Percentiles rank a stretch among this genome's conserved stretches.
Conservation (phyloP, 2,797 vertebrate genomes). For the Clarias pachynema region DNA sequence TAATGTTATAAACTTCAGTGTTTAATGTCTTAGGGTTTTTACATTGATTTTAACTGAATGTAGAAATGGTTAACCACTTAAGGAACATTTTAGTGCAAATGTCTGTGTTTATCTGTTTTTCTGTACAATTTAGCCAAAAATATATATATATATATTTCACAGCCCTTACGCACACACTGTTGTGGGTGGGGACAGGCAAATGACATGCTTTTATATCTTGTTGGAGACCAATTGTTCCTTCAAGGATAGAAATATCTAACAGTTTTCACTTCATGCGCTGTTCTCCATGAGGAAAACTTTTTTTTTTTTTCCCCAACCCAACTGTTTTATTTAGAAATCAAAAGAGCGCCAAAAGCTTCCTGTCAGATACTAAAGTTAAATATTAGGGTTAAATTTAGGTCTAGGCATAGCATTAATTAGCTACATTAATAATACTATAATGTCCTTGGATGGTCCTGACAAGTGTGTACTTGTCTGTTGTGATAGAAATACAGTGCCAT, state of each 20-base stretch:
- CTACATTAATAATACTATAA: neutral
- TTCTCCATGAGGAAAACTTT: neutral
- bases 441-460: neutral
- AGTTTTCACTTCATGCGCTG: neutral
- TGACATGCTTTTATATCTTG: neutral
- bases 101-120: neutral
- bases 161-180: too few relatives aligned
- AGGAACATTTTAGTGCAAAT: neutral
- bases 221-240: neutral
- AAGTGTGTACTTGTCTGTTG: neutral
- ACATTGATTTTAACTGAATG: neutral
- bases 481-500: slow-evolving; percentile 20
- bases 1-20: neutral
- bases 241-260: neutral
- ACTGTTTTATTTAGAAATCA: neutral
- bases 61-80: neutral
- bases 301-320: neutral
- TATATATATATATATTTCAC: too few relatives aligned
- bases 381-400: neutral
- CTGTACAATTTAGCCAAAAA: too few relatives aligned
- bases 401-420: neutral
- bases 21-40: neutral
- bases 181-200: neutral
- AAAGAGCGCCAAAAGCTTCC: neutral
- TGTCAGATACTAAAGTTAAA: neutral